phyloP scores from a whole-genome alignment of 2,888 invertebrate genomes.

The Ochropacha duplaris region DNA sequence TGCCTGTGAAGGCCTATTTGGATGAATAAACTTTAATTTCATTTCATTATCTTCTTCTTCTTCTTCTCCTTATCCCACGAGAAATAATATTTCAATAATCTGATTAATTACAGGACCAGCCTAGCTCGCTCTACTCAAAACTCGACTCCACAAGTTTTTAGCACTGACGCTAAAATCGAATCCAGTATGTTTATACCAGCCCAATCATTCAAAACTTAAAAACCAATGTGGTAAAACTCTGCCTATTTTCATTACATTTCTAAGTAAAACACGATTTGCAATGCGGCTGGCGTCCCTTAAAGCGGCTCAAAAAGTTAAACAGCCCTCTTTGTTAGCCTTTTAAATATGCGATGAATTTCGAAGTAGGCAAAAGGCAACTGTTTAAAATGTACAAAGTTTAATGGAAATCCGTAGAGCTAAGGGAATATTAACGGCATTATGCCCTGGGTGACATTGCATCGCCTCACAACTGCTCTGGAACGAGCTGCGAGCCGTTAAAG shows the following conservation, averaged over 20 bases:
- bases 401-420: conserved; percentile 65
- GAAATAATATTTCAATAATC: no score
- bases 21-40: no score
- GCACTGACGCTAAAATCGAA: no score
- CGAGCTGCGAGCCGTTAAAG: conserved; percentile 13
- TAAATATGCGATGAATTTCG: conserved; percentile 75
- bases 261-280: conserved; percentile 36
- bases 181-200: no score
- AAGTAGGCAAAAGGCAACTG: conserved; percentile 67
- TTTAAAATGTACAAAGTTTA: conserved; percentile 77
- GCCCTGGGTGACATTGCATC: conserved; percentile 36
- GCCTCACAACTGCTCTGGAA: not conserved
- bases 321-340: conserved; percentile 66
- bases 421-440: conserved; percentile 69
- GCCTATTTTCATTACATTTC: conserved; percentile 14
- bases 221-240: not conserved
- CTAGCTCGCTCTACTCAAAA: no score
- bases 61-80: no score
- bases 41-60: no score
- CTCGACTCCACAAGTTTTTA: no score
- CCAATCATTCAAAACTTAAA: no score
- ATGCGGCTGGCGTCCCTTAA: conserved; percentile 42
- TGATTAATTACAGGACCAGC: no score
- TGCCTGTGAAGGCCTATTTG: no score
- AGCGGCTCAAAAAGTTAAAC: conserved; percentile 66